Evolutionary conservation across 2,888 invertebrate genomes (phyloP).

Genomic region (Opisthograptis luteolata): DNA sequence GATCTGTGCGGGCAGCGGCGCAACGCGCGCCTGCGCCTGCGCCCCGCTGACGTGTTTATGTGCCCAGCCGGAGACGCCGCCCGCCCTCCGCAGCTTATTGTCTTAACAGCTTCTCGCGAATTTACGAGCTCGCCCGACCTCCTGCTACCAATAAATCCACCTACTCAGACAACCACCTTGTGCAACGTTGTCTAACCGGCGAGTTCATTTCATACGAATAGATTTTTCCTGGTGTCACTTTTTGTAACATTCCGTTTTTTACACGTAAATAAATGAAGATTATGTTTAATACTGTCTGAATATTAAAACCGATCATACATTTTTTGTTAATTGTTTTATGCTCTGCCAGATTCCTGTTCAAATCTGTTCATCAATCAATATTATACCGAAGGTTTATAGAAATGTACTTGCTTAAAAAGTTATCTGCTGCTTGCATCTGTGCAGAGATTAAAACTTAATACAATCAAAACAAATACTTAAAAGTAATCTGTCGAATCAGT

Average conservation of each 20-base stretch:
- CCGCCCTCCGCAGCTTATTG: constrained; percentile 77
- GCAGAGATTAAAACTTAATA: constrained; percentile 28
- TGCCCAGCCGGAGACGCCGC: constrained; percentile 56
- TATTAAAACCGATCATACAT: constrained; percentile 8
- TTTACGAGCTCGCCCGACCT: constrained; percentile 65
- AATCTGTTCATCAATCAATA: constrained; percentile 18
- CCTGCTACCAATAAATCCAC: constrained; percentile 58
- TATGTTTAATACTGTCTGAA: constrained; percentile 4
- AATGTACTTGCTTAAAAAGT: constrained; percentile 16
- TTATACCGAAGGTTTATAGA: constrained; percentile 1
- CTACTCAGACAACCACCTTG: constrained; percentile 37
- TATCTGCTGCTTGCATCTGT: constrained; percentile 25
- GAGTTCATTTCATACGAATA: constrained; percentile 1
- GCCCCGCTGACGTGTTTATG: constrained; percentile 75
- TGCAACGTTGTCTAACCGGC: constrained; percentile 30
- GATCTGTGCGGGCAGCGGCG: constrained; percentile 71
- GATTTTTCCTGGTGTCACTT: constrained; percentile 17
- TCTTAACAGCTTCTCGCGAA: constrained; percentile 71
- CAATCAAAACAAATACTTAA: constrained; percentile 38
- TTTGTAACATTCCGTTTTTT: constrained; percentile 10
- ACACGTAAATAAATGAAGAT: constrained; percentile 12
- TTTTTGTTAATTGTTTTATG: constrained; percentile 14
- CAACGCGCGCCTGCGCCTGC: constrained; percentile 42
- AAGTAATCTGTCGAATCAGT: constrained; percentile 56
- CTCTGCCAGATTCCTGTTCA: constrained; percentile 1